Conservation (phyloP, 2,888 invertebrate species). For the Phaedon cochleariae region DNA sequence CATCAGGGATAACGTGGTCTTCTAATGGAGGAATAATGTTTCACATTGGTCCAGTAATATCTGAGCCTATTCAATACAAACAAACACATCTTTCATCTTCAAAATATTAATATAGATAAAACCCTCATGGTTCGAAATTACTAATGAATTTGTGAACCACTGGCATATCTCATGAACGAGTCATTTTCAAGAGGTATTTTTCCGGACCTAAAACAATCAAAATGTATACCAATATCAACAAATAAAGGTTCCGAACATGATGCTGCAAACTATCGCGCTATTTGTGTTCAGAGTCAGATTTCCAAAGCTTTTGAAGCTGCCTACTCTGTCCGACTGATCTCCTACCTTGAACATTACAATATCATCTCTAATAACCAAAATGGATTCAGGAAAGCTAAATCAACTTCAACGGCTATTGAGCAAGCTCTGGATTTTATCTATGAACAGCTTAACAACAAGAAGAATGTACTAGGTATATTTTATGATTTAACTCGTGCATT, state of each 20-base stretch:
- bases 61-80: too few species aligned
- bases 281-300: slow-evolving; percentile 20
- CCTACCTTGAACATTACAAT: slow-evolving; percentile 11
- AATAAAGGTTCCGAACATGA: slow-evolving; percentile 19
- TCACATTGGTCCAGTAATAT: too few species aligned
- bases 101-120: too few species aligned
- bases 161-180: slow-evolving; percentile 13
- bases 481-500: slow-evolving; percentile 12
- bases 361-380: slow-evolving; percentile 13
- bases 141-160: slow-evolving; percentile 13
- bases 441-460: slow-evolving; percentile 12
- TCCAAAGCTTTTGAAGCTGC: slow-evolving; percentile 19
- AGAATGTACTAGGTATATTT: slow-evolving; percentile 16
- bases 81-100: too few species aligned
- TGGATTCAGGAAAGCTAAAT: slow-evolving; percentile 15
- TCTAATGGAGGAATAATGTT: too few species aligned
- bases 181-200: slow-evolving; percentile 14
- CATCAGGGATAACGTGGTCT: too few species aligned
- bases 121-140: too few species aligned
- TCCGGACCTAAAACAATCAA: slow-evolving; percentile 19
- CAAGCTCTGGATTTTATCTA: slow-evolving; percentile 14
- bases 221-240: slow-evolving; percentile 19
- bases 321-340: slow-evolving; percentile 12
- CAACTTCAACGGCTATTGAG: slow-evolving; percentile 13
- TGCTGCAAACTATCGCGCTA: slow-evolving; percentile 19